A percentile compares a stretch with the other conserved stretches of the same genome.
These are phyloP conservation scores for Dynastes tityus DNA, from an alignment of 2,888 invertebrate genomes.

Conservation along the genomic window DNA sequence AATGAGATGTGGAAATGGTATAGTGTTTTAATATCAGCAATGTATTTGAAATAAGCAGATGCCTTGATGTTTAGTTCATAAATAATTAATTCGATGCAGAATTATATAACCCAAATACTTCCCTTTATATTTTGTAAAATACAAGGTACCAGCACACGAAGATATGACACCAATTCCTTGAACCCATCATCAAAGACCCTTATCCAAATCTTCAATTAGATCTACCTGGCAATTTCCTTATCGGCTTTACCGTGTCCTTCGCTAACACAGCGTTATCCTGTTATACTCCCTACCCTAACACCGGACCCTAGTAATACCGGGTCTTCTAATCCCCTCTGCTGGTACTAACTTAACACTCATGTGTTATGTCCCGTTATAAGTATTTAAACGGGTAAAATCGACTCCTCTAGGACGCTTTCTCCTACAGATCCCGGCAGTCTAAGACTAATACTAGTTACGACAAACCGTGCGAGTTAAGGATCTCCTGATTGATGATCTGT, in stretches of 20 bases:
- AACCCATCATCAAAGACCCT: not conserved
- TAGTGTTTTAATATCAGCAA: no score
- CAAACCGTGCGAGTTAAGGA: not conserved
- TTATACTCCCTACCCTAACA: not conserved
- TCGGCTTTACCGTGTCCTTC: constrained; percentile 10
- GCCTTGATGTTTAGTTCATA: no score
- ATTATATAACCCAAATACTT: no score
- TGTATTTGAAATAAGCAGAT: no score
- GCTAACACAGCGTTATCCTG: not conserved
- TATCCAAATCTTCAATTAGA: constrained; percentile 42
- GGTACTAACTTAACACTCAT: constrained; percentile 15
- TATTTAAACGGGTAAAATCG: constrained; percentile 13
- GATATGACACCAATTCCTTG: not conserved
- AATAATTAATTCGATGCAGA: no score
- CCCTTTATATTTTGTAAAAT: no score
- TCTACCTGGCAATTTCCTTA: constrained; percentile 37
- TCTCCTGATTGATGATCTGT: constrained; percentile 39
- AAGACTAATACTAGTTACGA: constrained; percentile 6
- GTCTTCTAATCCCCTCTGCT: constrained; percentile 22
- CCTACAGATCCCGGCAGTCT: constrained; percentile 9
- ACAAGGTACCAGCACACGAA: not conserved
- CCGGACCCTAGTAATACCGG: constrained; percentile 20
- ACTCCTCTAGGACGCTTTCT: not conserved
- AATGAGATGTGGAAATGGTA: no score
- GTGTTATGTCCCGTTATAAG: constrained; percentile 4